Base-by-base conservation (phyloP, 2,113 vertebrate species). In the Crypturellus undulatus region DNA sequence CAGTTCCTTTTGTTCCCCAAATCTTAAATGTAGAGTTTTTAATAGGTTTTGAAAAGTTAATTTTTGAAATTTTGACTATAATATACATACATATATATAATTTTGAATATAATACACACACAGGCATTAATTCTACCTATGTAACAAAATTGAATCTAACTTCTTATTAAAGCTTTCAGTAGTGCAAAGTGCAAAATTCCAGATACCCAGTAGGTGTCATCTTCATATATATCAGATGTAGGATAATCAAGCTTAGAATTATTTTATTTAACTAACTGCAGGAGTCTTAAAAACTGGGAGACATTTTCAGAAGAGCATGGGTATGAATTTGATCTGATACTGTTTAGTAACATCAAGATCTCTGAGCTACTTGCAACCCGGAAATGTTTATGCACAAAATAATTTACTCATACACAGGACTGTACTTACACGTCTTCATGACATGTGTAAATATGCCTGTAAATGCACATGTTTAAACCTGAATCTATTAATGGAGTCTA, bases 151-250 rank as follows among this genome's bases (percentile, higher is more conserved):
- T 49, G 26, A 73, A 51, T 67, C 64, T 58, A 6, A 9, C 49
- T 63, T 52, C 26, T 82, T 45, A 64, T n/a, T 54, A 38, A 82
- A 87, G 40, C 32, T 28, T 40, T 3, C 45, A 45, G 36, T 4
- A 71, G 28, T 12, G 5, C 38, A 64, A 91, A 78, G 12, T 71
- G 93, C 72, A 93, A 83, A 84, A 82, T 62, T 12, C n/a, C 64
- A 87, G 49, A 28, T 36, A 64, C 40, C 87, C 94, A 85, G 91
- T 20, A 93, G 93, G 71, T 95, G 90, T 96, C 85, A 75, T 73
- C 87, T 84, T 83, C 77, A 58, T 64, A 45, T 62, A 40, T 47
- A 13, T 10, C 13, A 10, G 6, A 9, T 28, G 3, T 5, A 47
- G 21, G 38, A 87, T 24, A 76, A 62, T 56, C 6, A n/a, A 24